Base-by-base conservation (phyloP, 2,797 vertebrate species). In the Lutjanus campechanus region DNA sequence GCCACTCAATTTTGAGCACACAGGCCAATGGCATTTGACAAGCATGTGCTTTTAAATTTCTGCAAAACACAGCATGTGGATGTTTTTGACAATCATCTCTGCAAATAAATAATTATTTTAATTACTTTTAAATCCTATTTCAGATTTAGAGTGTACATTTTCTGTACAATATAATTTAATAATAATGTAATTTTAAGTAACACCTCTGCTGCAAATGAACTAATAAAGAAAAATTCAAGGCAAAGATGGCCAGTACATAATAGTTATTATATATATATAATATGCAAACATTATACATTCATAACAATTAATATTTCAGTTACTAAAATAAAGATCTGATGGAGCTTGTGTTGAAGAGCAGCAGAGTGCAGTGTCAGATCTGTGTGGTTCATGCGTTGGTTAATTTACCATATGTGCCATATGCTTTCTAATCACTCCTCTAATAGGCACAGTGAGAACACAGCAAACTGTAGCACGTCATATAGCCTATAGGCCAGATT, bases 391-490 rank as follows among this genome's bases (percentile, higher is more conserved):
- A 76, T 55, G 40, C 51, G 73, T 75, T 83, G 64, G 56, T 75
- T 59, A 36, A 81, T 81, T 47, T 47, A 67, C 20, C 13, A 58
- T 22, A 41, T 67, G 19, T 46, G n/a, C 29, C 55, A 70, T 75
- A 76, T 71, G 64, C 54, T 79, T 70, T 77, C n/a, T 77, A 77
- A 79, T 77, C 41, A 73, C 46, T 51, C 12, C 60, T 77, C 44
- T 69, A 74, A 88, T 68, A 73, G 25, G 62, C 60, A 67, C 10
- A 77, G 43, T 49, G 51, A 82, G 4, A 69, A 72, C 54, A 76
- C 55, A 66, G 61, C 4, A 8, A 55, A 88, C 68, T 65, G 19
- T 46, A 49, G 63, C 54, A 53, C 68, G 49, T 76, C 79, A 86
- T 55, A 68, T 66, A 77, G 79, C 66, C 74, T 47, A n/a, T 43